Conservation (phyloP, 2,113 vertebrate genomes). For the Junco hyemalis region DNA sequence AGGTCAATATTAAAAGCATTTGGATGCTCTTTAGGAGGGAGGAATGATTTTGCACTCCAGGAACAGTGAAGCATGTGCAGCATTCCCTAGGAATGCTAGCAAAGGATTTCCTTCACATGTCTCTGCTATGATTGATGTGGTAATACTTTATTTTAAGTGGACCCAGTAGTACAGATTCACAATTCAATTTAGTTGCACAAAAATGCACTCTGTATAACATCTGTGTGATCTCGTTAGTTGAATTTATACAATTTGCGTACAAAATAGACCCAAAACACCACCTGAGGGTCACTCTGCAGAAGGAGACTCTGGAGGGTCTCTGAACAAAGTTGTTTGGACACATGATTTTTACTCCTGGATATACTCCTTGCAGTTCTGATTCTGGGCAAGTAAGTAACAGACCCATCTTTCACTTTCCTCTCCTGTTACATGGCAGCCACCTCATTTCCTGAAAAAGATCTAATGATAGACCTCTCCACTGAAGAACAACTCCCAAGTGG, state of each 20-base stretch:
- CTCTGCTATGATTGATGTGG: not conserved
- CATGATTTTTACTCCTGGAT: not conserved
- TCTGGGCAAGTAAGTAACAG: not conserved
- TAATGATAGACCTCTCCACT: not conserved
- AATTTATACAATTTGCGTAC: not conserved
- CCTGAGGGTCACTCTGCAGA: not conserved
- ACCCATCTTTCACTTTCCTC: not conserved
- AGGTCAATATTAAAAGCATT: conserved; percentile 56
- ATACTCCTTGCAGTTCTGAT: not conserved
- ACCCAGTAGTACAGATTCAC: not conserved
- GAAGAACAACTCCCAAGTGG: not conserved
- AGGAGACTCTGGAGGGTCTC: not conserved
- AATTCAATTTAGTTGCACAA: not conserved
- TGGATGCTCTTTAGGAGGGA: not conserved
- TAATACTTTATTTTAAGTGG: not conserved
- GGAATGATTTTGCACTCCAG: conserved; percentile 23
- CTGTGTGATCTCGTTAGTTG: not conserved
- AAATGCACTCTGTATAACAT: not conserved
- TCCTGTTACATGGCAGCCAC: not conserved
- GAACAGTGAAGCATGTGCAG: not conserved
- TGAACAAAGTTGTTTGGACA: not conserved
- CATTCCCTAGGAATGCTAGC: not conserved
- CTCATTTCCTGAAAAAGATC: not conserved
- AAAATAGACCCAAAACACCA: not conserved
- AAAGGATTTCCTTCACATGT: not conserved